These are phyloP conservation scores for Melanophora roralis DNA, from an alignment of 2,888 invertebrate species.

Conservation along the genomic window DNA sequence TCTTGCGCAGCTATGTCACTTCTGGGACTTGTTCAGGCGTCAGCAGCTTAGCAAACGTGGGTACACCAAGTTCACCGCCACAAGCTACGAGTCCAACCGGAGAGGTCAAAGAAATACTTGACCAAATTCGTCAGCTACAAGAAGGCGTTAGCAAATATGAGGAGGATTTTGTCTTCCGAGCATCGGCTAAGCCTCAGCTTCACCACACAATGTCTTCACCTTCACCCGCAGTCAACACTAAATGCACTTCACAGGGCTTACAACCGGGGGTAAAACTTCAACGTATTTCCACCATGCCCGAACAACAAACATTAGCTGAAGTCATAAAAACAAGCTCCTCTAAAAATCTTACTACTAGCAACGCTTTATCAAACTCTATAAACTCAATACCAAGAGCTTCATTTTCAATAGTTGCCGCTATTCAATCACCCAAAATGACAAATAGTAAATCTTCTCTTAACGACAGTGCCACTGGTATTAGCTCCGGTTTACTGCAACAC, in stretches of 20 bases:
- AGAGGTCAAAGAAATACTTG: constrained; percentile 85
- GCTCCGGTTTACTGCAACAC: constrained; percentile 3
- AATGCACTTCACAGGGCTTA: constrained; percentile 36
- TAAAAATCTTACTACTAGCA: constrained; percentile 21
- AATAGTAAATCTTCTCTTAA: constrained; percentile 42
- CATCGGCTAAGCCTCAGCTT: constrained; percentile 67
- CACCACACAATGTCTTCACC: constrained; percentile 70
- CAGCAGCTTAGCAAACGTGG: constrained; percentile 83
- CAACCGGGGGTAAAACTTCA: constrained; percentile 51
- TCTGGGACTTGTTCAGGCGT: constrained; percentile 82
- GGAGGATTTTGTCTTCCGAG: constrained; percentile 70
- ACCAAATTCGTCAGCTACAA: constrained; percentile 83
- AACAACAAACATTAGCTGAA: constrained; percentile 59
- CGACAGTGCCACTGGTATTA: constrained; percentile 1
- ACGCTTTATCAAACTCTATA: constrained; percentile 46
- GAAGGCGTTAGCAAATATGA: constrained; percentile 76
- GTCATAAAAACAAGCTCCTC: constrained; percentile 1
- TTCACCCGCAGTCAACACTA: constrained; percentile 51
- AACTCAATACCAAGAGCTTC: constrained; percentile 44
- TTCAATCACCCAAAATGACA: constrained; percentile 28
- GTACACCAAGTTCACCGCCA: constrained; percentile 86
- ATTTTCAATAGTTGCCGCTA: constrained; percentile 14
- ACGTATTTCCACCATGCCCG: constrained; percentile 64
- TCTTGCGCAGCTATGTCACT: constrained; percentile 75
- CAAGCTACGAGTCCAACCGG: constrained; percentile 88